Evolutionary conservation across 2,797 vertebrate species (phyloP).

Genomic region (Staurois parvus): DNA sequence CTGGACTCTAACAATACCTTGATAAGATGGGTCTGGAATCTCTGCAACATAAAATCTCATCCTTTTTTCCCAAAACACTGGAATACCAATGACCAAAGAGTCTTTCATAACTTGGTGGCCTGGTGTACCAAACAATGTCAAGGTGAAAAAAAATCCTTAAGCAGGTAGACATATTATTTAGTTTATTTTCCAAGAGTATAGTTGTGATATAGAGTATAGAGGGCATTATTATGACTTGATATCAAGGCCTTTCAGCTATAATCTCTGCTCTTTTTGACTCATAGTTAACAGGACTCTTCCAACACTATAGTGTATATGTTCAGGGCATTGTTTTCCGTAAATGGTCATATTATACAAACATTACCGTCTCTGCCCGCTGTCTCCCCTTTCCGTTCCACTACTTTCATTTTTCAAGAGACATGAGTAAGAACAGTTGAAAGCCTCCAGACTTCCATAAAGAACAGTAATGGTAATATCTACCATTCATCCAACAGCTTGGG

Average conservation of each 20-base stretch:
- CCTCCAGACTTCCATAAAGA: conserved; percentile 59
- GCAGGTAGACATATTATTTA: no score
- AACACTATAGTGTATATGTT: neutral
- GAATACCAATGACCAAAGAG: no score
- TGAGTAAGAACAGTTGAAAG: conserved; percentile 62
- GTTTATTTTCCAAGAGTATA: neutral
- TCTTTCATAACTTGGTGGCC: no score
- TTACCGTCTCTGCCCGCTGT: conserved; percentile 42
- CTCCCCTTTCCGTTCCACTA: conserved; percentile 38
- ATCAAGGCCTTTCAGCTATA: neutral
- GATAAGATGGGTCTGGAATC: no score
- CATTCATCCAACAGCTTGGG: conserved; percentile 63
- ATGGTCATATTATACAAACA: conserved; percentile 34
- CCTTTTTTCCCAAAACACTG: no score
- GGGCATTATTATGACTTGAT: neutral
- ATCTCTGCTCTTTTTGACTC: neutral
- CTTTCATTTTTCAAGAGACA: conserved; percentile 59
- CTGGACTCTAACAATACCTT: no score
- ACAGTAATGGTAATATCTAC: conserved; percentile 62
- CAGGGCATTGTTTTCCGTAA: neutral
- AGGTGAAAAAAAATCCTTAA: no score
- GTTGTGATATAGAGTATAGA: neutral
- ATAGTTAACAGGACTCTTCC: conserved; percentile 2
- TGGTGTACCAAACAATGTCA: no score
- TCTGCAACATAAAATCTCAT: no score